Percentiles rank a stretch among this genome's conserved stretches.
Conservation (phyloP, 2,113 vertebrate species). For the Pelmatolapia mariae region DNA sequence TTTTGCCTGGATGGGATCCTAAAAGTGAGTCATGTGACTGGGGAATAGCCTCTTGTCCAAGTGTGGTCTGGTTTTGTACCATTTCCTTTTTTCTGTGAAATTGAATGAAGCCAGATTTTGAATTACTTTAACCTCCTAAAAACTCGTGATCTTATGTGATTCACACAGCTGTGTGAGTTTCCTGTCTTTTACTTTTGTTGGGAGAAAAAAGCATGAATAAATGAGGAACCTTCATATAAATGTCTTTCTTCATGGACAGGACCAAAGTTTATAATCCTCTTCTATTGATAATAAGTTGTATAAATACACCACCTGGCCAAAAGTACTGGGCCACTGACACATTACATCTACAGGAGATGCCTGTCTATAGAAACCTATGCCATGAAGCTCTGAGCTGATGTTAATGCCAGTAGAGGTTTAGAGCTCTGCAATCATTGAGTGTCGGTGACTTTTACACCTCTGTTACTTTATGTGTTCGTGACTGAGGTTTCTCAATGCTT, state of each 20-base stretch:
- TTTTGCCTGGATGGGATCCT: neutral
- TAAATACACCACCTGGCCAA: neutral
- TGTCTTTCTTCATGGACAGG: neutral
- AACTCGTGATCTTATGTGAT: neutral
- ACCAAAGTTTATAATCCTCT: neutral
- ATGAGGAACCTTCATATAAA: constrained; percentile 2
- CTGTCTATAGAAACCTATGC: neutral
- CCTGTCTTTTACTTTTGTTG: neutral
- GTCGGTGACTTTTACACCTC: neutral
- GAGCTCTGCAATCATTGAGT: neutral
- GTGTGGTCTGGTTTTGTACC: neutral
- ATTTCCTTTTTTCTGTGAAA: neutral
- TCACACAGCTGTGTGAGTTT: constrained; percentile 19
- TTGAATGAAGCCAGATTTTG: constrained; percentile 1
- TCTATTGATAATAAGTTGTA: neutral
- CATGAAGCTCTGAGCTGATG: neutral
- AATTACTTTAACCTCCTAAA: neutral
- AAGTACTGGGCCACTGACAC: neutral
- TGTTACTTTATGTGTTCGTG: neutral
- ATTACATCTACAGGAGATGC: neutral
- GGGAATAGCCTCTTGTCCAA: constrained; percentile 20
- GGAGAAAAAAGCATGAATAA: constrained; percentile 1
- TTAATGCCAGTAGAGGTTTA: neutral
- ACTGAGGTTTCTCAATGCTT: neutral
- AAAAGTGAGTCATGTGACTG: constrained; percentile 36